Conservation (phyloP, 2,113 vertebrate species). For the Cygnus atratus region DNA sequence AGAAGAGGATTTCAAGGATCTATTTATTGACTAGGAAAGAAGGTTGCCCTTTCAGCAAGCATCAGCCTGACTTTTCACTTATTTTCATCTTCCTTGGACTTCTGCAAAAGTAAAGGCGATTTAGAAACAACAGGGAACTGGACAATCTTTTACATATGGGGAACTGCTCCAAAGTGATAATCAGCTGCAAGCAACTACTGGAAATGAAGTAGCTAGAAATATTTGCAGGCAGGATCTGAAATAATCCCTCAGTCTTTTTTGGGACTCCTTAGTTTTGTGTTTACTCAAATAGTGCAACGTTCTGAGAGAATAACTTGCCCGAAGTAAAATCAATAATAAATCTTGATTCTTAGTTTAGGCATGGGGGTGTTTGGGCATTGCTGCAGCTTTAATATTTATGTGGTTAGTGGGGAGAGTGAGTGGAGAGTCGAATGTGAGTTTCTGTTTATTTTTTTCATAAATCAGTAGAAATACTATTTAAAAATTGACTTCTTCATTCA, state of each 20-base stretch:
- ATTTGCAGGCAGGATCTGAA: not conserved
- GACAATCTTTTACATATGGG: not conserved
- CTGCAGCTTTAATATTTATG: not conserved
- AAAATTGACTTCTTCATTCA: not conserved
- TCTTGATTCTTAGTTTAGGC: not conserved
- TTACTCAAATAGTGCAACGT: not conserved
- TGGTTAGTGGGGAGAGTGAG: not conserved
- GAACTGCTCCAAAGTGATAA: not conserved
- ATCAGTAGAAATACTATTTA: not conserved
- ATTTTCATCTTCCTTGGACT: constrained; percentile 16
- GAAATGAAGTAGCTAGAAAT: not conserved
- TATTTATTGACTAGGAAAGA: constrained; percentile 47
- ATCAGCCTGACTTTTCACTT: not conserved
- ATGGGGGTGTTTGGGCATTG: not conserved
- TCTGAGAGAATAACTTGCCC: not conserved
- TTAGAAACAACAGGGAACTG: not conserved
- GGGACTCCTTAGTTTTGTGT: not conserved
- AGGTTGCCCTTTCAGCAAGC: constrained; percentile 12
- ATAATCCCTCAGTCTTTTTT: not conserved
- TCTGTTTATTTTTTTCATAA: not conserved
- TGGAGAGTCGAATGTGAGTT: not conserved
- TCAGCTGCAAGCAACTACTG: not conserved
- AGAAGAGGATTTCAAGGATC: constrained; percentile 25
- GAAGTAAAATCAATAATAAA: not conserved
- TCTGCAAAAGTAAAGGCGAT: not conserved